Conservation (phyloP, 1,140 invertebrate species). For the Orchesella cincta region DNA sequence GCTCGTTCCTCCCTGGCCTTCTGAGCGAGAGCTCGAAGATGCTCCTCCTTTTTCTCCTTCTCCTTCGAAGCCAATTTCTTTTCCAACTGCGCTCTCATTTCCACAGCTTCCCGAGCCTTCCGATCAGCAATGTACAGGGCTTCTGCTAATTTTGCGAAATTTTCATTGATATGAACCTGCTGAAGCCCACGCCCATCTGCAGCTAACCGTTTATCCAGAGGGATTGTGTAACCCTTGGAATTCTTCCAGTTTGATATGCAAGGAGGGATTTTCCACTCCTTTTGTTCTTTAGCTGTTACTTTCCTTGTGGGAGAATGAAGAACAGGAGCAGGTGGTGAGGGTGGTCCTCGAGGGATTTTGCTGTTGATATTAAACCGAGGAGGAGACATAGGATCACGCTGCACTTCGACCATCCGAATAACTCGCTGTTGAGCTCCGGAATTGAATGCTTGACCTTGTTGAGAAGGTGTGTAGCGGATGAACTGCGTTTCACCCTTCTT, state of each 20-base stretch:
- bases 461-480: constrained; percentile 95
- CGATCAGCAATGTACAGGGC: constrained; percentile 97
- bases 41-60: constrained; percentile 97
- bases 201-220: constrained; percentile 95
- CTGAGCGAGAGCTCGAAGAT: constrained; percentile 87
- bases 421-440: constrained; percentile 97
- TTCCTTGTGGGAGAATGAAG: constrained; percentile 97
- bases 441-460: constrained; percentile 92
- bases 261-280: constrained; percentile 99
- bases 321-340: constrained; percentile 94
- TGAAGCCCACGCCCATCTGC: constrained; percentile 97
- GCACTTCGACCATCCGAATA: constrained; percentile 93
- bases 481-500: constrained; percentile 89
- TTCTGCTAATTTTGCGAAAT: constrained; percentile 97
- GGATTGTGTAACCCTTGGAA: constrained; percentile 97
- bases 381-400: constrained; percentile 97
- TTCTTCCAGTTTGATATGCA: constrained; percentile 99
- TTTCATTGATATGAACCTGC: constrained; percentile 97
- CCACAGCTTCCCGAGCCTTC: constrained; percentile 92
- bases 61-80: constrained; percentile 96
- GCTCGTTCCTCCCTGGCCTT: constrained; percentile 93
- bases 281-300: constrained; percentile 95
- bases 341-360: constrained; percentile 95
- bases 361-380: constrained; percentile 95
- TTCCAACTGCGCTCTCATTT: constrained; percentile 92